Evolutionary conservation across 2,113 vertebrate species (phyloP).

Genomic region (Pseudopipra pipra): DNA sequence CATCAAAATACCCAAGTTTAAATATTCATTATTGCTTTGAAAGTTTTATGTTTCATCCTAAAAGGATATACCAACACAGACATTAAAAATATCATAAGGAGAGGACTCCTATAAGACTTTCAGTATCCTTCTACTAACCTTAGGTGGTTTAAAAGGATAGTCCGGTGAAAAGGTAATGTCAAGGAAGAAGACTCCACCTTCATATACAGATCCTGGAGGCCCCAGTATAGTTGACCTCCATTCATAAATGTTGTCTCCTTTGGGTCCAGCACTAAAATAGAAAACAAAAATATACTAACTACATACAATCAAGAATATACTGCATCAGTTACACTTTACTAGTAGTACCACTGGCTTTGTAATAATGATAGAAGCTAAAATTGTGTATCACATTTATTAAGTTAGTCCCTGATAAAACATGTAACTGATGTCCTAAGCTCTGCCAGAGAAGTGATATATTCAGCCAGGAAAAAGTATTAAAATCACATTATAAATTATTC

Average conservation of each 20-base stretch:
- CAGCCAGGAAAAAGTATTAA: slow-evolving; percentile 7
- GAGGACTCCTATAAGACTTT: not conserved
- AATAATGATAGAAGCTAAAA: slow-evolving; percentile 4
- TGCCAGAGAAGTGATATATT: not conserved
- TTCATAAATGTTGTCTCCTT: slow-evolving; percentile 99
- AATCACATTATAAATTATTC: slow-evolving; percentile 46
- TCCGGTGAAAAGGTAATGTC: slow-evolving; percentile 98
- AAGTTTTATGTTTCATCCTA: not conserved
- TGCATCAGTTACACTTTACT: not conserved
- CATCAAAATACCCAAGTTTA: not conserved
- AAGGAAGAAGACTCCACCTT: slow-evolving; percentile 99
- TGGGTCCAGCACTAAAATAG: slow-evolving; percentile 92
- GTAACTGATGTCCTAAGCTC: not conserved
- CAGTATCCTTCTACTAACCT: slow-evolving; percentile 81
- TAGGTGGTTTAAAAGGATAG: slow-evolving; percentile 98
- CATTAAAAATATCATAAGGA: not conserved
- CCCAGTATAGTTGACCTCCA: slow-evolving; percentile 99
- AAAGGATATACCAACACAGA: not conserved
- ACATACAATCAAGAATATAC: slow-evolving; percentile 9
- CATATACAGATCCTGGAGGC: slow-evolving; percentile 95
- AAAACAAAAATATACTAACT: slow-evolving; percentile 68
- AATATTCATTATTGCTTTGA: not conserved
- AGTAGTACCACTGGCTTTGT: not conserved
- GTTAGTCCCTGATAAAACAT: not conserved
- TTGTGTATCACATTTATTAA: not conserved